Conservation (phyloP, 2,113 vertebrate species). For the Centropus bengalensis region DNA sequence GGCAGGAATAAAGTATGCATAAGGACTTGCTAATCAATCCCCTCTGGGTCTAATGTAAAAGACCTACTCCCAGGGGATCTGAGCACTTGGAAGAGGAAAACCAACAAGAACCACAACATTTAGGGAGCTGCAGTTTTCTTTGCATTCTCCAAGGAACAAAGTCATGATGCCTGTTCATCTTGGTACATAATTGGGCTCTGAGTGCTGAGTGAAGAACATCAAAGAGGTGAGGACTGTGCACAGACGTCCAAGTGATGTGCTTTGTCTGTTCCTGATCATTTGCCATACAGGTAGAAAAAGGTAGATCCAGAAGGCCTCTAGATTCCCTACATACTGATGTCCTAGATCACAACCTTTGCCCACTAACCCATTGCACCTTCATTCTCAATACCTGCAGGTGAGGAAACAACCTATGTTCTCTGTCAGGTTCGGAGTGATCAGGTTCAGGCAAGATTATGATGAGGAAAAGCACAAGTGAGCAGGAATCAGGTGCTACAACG, state of each 20-base stretch:
- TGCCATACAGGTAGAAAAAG: background rate
- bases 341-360: background rate
- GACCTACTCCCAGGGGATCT: background rate
- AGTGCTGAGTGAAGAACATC: background rate
- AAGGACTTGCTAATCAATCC: background rate
- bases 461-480: background rate
- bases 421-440: background rate
- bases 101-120: background rate
- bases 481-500: background rate
- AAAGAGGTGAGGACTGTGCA: background rate
- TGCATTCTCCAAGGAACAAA: background rate
- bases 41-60: background rate
- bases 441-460: background rate
- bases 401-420: background rate
- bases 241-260: background rate
- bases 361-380: background rate
- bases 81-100: slow-evolving; percentile 22
- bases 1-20: background rate
- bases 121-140: background rate
- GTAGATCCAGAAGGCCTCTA: background rate
- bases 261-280: background rate
- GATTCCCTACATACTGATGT: background rate
- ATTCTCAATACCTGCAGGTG: background rate
- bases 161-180: background rate
- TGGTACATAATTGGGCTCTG: background rate